These are phyloP conservation scores for Pomatostomus ruficeps DNA, from an alignment of 2,113 vertebrate genomes.

Conservation along the genomic window DNA sequence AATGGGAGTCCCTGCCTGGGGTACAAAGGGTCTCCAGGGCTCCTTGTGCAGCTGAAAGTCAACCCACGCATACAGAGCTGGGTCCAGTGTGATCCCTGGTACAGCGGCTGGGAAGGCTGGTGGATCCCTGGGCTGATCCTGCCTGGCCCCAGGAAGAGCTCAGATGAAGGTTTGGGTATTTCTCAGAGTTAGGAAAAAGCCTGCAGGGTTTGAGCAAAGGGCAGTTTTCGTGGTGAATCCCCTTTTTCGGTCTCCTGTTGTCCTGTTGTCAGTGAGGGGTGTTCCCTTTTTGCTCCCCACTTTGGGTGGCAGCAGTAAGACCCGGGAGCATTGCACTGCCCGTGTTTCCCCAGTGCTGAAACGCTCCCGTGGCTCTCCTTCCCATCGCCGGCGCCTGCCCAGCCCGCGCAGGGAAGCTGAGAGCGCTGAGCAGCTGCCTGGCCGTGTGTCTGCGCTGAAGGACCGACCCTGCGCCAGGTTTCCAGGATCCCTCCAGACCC, in stretches of 20 bases:
- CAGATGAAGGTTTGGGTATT: background rate
- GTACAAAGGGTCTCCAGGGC: background rate
- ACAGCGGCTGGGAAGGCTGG: accelerated
- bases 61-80: accelerated
- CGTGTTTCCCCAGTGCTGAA: accelerated
- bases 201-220: background rate
- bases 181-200: background rate
- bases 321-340: background rate
- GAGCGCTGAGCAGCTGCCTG: background rate
- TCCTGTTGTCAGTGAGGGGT: too few species aligned
- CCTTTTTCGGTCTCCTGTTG: background rate
- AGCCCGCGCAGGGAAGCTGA: background rate
- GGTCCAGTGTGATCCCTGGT: background rate
- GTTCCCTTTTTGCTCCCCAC: background rate
- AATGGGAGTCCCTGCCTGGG: accelerated
- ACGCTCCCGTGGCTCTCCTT: background rate
- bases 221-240: background rate
- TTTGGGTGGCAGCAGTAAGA: background rate
- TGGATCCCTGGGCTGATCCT: background rate
- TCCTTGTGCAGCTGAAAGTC: accelerated
- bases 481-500: background rate
- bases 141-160: background rate
- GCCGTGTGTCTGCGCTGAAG: background rate
- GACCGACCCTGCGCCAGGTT: background rate
- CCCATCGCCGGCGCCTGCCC: accelerated